These are phyloP conservation scores for Piliocolobus tephrosceles DNA, from an alignment of 2,113 vertebrate genomes.

Conservation along the genomic window DNA sequence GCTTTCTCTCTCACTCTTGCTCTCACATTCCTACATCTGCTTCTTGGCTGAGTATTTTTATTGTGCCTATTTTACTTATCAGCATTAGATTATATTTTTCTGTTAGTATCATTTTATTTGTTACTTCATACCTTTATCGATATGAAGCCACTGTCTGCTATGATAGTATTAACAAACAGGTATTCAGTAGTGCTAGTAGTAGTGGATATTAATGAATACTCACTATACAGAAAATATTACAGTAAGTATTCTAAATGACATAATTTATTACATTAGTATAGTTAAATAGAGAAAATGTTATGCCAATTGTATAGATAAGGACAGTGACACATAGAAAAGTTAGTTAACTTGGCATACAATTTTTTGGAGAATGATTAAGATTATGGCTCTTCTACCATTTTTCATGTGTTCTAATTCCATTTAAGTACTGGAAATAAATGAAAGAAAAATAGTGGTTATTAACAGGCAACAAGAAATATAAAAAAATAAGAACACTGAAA, in stretches of 20 bases:
- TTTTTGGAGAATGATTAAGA: too few species aligned
- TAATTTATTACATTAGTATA: background rate
- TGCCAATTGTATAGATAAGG: background rate
- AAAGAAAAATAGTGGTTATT: too few species aligned
- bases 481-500: too few species aligned
- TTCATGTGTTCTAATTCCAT: too few species aligned
- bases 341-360: too few species aligned
- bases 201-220: too few species aligned
- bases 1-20: too few species aligned
- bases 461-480: too few species aligned
- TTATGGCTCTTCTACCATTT: too few species aligned
- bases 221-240: background rate
- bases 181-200: background rate
- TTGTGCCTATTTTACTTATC: background rate
- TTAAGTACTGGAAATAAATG: too few species aligned
- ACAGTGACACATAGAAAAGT: too few species aligned
- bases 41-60: background rate
- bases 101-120: background rate
- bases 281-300: background rate
- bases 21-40: background rate
- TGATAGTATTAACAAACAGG: background rate
- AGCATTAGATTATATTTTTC: background rate
- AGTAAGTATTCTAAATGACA: background rate
- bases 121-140: background rate
- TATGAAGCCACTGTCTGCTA: background rate